Percentiles rank a stretch among this genome's conserved stretches.
phyloP scores from a whole-genome alignment of 2,113 vertebrate genomes.

The Erpornis zantholeuca region DNA sequence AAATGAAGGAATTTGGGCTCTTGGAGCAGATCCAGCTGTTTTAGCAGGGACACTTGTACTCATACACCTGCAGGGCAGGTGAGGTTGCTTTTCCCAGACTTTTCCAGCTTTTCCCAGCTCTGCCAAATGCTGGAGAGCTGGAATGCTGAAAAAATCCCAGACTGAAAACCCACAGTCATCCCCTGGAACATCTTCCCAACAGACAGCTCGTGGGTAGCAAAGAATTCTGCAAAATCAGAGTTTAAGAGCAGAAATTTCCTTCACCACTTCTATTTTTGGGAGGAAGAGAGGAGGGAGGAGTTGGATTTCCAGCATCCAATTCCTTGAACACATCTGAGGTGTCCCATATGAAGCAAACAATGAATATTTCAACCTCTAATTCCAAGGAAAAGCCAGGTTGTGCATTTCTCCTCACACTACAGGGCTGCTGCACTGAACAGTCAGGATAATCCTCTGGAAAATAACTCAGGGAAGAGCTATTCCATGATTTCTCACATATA shows the following conservation, averaged over 20 bases:
- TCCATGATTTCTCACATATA: neutral
- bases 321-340: fast-evolving
- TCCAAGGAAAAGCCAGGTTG: neutral
- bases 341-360: fast-evolving
- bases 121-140: neutral
- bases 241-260: neutral
- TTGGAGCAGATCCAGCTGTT: neutral
- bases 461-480: neutral
- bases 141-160: neutral
- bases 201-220: neutral
- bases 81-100: neutral
- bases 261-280: neutral
- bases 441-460: neutral
- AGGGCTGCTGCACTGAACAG: neutral
- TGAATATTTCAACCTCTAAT: neutral
- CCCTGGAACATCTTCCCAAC: neutral
- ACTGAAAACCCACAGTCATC: neutral
- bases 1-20: neutral
- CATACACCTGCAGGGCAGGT: neutral
- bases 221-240: neutral
- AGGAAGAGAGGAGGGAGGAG: neutral
- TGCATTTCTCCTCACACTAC: neutral
- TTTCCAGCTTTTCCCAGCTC: neutral
- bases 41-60: neutral
- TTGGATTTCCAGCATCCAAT: neutral